Conservation (phyloP, 1,140 invertebrate species). For the Atta texana region DNA sequence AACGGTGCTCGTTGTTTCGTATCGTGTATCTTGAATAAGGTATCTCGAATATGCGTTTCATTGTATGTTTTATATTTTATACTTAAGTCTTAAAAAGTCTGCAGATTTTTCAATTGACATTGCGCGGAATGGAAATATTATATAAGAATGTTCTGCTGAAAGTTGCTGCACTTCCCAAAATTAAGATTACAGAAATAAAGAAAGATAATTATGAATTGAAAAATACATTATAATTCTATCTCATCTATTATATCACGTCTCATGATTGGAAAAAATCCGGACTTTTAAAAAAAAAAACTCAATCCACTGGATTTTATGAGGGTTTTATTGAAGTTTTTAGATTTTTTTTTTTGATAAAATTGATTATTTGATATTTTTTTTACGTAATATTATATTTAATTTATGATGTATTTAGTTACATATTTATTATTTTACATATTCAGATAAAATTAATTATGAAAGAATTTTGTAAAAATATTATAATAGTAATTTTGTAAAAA, state of each 20-base stretch:
- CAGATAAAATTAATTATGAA: too few species aligned
- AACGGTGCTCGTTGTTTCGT: conserved; percentile 41
- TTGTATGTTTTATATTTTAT: conserved; percentile 19
- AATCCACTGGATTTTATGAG: too few species aligned
- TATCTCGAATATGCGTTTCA: conserved; percentile 6
- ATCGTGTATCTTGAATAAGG: conserved; percentile 18
- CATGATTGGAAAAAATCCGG: too few species aligned
- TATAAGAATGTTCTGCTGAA: neutral
- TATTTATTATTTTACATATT: too few species aligned
- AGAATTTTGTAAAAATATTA: too few species aligned
- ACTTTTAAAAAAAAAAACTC: too few species aligned
- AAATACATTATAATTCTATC: neutral
- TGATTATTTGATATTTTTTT: too few species aligned
- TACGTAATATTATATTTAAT: too few species aligned
- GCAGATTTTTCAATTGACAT: neutral
- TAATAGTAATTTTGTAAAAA: too few species aligned
- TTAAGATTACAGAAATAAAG: neutral
- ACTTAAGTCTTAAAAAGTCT: neutral
- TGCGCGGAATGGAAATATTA: neutral
- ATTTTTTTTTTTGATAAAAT: too few species aligned
- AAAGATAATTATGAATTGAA: neutral
- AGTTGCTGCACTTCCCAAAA: neutral
- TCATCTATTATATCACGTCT: neutral
- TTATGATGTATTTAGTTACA: too few species aligned
- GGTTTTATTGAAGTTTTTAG: too few species aligned